Evolutionary conservation across 2,888 invertebrate genomes (phyloP).

Genomic region (Dryobota labecula): DNA sequence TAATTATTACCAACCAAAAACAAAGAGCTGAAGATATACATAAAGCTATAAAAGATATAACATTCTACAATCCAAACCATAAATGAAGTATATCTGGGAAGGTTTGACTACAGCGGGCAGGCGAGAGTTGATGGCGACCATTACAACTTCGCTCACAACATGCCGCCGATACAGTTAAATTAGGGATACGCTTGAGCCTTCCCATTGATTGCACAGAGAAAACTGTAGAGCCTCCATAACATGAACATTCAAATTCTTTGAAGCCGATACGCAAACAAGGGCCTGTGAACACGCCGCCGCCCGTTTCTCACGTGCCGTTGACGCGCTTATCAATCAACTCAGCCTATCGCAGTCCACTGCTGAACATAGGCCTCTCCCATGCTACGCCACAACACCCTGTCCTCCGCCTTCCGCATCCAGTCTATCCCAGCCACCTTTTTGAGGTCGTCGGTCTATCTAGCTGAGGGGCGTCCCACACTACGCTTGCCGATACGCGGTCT

Average conservation of each 20-base stretch:
- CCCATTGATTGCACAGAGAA: slow-evolving; percentile 58
- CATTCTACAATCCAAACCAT: background rate
- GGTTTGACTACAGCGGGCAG: slow-evolving; percentile 32
- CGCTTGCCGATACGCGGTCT: no score
- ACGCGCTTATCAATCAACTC: no score
- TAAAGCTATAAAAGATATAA: background rate
- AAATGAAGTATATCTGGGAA: slow-evolving; percentile 39
- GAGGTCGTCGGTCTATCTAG: no score
- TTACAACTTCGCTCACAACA: slow-evolving; percentile 73
- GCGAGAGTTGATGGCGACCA: slow-evolving; percentile 67
- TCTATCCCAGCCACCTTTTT: no score
- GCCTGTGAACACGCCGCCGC: background rate
- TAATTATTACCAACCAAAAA: no score
- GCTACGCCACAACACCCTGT: no score
- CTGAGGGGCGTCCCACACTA: no score
- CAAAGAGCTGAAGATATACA: background rate
- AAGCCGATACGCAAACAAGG: background rate
- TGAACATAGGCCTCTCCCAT: no score
- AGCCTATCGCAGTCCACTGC: no score
- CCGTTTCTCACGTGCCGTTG: background rate
- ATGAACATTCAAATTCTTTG: background rate
- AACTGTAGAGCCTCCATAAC: slow-evolving; percentile 3
- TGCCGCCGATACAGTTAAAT: slow-evolving; percentile 75
- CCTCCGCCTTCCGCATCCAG: no score
- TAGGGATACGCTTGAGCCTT: slow-evolving; percentile 71